Base-by-base conservation (phyloP, 2,113 vertebrate species). In the Excalfactoria chinensis region DNA sequence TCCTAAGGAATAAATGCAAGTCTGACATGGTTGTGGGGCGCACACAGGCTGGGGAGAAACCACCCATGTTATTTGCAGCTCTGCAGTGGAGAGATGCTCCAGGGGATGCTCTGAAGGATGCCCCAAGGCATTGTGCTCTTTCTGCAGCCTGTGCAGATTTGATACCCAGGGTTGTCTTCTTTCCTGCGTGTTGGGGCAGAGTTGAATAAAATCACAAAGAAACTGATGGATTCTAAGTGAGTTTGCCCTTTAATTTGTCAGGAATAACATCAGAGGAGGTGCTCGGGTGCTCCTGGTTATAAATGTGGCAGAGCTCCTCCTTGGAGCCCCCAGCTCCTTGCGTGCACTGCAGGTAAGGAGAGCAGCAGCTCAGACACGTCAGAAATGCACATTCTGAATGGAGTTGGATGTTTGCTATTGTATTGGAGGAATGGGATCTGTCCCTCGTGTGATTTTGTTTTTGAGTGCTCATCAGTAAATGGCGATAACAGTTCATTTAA, bases 21-120 rank as follows among this genome's bases (percentile, higher is more conserved):
- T 32, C 64, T 5, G 32, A 43, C 7, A 2, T 0, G 0, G 1
- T 17, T 1, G 22, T 7, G 3, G 34, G 7, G 71, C 17, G 7
- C 53, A 11, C 30, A 7, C 30, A 5, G 53, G 13, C 5, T 46
- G 25, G 25, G 30, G 30, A 6, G 53, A 56, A 56, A 32, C 28
- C 53, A 30, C 53, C 53, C 18, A 8, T 6, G 17, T 56, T 56
- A 32, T 32, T 32, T 56, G 30, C 55, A 32, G 9, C 53, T 32
- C 9, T 10, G 28, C 28, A 55, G 15, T 30, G 16, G 28, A 32
- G 53, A 32, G 30, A 32, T 56, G 53, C 53, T 56, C 53, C 28
- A 18, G 4, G 53, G 25, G 48, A 51, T 70, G 34, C 46, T 19
- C 17, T 7, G 48, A 21, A 48, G 35, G 68, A 37, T 53, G 35